Evolutionary conservation across 2,888 invertebrate species (phyloP).

Genomic region (Gnatocerus cornutus): DNA sequence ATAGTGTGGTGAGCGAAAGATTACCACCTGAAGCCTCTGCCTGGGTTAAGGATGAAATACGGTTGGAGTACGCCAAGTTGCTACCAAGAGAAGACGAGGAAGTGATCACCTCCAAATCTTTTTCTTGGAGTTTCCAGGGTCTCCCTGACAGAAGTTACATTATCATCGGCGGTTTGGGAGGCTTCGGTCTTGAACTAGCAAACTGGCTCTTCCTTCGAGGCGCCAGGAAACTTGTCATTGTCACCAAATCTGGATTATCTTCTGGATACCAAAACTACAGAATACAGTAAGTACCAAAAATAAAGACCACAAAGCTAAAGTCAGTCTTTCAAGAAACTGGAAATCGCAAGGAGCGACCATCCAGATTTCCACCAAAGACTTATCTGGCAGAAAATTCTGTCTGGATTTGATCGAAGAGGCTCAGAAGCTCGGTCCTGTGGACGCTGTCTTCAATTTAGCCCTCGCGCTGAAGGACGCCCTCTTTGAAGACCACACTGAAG

Average conservation of each 20-base stretch:
- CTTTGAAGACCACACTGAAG: constrained; percentile 83
- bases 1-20: too few species aligned
- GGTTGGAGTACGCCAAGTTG: too few species aligned
- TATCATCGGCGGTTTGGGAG: constrained; percentile 89
- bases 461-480: constrained; percentile 85
- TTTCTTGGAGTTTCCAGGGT: too few species aligned
- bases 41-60: too few species aligned
- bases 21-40: too few species aligned
- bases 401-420: constrained; percentile 82
- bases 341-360: constrained; percentile 82
- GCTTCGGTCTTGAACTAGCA: constrained; percentile 91
- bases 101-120: too few species aligned
- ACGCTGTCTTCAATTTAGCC: constrained; percentile 92
- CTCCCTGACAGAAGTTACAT: constrained; percentile 73
- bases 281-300: constrained; percentile 2
- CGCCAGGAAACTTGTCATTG: constrained; percentile 85
- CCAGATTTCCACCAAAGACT: constrained; percentile 81
- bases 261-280: constrained; percentile 84
- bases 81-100: too few species aligned
- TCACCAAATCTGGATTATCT: constrained; percentile 84
- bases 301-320: background rate
- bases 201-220: constrained; percentile 91
- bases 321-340: constrained; percentile 72
- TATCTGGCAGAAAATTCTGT: constrained; percentile 82
- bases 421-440: constrained; percentile 79